These are phyloP conservation scores for Atherinosoma microstoma DNA, from an alignment of 2,797 vertebrate genomes.

Conservation along the genomic window DNA sequence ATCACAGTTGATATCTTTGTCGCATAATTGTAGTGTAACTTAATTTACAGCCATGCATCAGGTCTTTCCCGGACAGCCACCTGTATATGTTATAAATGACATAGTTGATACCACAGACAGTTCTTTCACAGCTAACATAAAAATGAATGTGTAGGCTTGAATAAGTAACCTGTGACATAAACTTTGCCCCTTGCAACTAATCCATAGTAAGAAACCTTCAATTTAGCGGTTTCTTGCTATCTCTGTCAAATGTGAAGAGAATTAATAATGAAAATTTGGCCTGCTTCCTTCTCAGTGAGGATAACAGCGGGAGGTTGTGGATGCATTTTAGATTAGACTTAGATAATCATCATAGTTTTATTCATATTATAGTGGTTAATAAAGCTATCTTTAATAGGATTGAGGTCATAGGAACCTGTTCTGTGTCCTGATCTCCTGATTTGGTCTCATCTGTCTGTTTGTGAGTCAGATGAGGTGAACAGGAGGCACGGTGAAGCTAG, in stretches of 20 bases:
- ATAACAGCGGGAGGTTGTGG: constrained; percentile 34
- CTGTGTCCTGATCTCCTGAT: constrained; percentile 18
- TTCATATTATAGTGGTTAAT: constrained; percentile 13
- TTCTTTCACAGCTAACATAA: constrained; percentile 25
- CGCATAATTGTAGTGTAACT: constrained; percentile 33
- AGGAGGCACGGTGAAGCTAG: constrained; percentile 1
- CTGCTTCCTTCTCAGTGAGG: constrained; percentile 26
- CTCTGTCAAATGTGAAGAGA: constrained; percentile 46
- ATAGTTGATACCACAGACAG: constrained; percentile 32
- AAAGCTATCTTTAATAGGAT: constrained; percentile 17
- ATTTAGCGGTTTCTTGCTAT: constrained; percentile 40
- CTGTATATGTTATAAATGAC: constrained; percentile 30
- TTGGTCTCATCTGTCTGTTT: background rate
- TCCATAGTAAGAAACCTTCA: constrained; percentile 37
- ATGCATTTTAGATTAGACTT: constrained; percentile 30
- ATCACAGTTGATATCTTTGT: constrained; percentile 44
- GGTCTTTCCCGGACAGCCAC: constrained; percentile 9
- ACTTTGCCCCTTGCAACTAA: constrained; percentile 40
- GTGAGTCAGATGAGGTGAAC: constrained; percentile 37
- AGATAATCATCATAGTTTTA: background rate
- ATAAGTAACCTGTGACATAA: constrained; percentile 57
- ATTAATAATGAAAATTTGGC: constrained; percentile 54
- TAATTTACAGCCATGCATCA: constrained; percentile 25
- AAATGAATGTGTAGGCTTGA: constrained; percentile 50
- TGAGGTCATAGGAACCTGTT: background rate